phyloP scores from a whole-genome alignment of 1,140 invertebrate genomes.

The Zophobas morio region DNA sequence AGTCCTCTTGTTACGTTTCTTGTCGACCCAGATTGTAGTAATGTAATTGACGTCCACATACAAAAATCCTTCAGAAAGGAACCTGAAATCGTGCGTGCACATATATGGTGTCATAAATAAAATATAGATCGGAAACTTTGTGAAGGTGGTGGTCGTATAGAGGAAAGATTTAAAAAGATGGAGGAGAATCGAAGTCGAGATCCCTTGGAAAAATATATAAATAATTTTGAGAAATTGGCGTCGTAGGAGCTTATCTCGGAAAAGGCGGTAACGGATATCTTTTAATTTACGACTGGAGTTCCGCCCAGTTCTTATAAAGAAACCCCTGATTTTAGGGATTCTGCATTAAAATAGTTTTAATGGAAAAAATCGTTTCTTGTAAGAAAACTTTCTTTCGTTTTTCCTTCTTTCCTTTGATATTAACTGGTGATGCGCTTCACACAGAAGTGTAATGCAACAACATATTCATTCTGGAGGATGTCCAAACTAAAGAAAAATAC shows the following conservation, averaged over 20 bases:
- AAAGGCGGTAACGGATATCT: constrained; percentile 41
- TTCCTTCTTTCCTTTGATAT: too few relatives aligned
- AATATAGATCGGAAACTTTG: constrained; percentile 34
- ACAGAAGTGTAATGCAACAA: too few relatives aligned
- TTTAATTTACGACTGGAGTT: constrained; percentile 36
- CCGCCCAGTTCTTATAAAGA: constrained; percentile 9
- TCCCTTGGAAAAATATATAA: constrained; percentile 38
- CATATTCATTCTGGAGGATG: too few relatives aligned
- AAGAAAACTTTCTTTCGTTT: too few relatives aligned
- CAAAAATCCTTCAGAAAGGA: constrained; percentile 5
- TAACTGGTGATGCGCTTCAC: too few relatives aligned
- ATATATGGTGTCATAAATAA: constrained; percentile 34
- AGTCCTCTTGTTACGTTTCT: not conserved
- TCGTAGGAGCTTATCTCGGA: constrained; percentile 36
- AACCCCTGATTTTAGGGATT: constrained; percentile 8
- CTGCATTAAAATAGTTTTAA: constrained; percentile 2
- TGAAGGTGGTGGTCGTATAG: constrained; percentile 24
- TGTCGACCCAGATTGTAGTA: constrained; percentile 5
- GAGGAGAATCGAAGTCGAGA: constrained; percentile 36
- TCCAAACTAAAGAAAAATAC: too few relatives aligned
- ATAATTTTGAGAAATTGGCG: constrained; percentile 42
- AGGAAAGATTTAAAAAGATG: constrained; percentile 22
- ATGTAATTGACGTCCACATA: constrained; percentile 26
- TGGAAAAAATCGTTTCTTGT: too few relatives aligned
- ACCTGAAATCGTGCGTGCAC: constrained; percentile 21